Evolutionary conservation across 1,140 invertebrate genomes (phyloP).

Genomic region (Lepidotrigona ventralis): DNA sequence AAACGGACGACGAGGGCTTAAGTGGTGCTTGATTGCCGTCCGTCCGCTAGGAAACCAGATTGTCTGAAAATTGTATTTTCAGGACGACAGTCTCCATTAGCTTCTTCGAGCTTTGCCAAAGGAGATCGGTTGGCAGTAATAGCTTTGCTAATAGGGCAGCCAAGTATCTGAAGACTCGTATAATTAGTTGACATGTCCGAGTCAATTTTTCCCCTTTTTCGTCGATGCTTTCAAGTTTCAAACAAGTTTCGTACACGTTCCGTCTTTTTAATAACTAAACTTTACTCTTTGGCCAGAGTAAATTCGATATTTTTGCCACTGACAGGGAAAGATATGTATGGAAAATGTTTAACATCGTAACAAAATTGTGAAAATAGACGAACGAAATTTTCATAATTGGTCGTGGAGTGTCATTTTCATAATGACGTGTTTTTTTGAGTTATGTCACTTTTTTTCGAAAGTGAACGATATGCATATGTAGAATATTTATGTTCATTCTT

Average conservation of each 20-base stretch:
- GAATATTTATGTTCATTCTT: no score
- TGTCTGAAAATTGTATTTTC: conserved; percentile 60
- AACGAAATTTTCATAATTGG: no score
- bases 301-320: no score
- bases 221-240: background rate
- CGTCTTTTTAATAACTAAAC: background rate
- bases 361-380: no score
- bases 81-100: conserved; percentile 33
- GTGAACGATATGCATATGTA: background rate
- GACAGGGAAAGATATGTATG: no score
- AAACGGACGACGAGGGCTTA: conserved; percentile 50
- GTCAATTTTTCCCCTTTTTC: background rate
- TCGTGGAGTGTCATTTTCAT: no score
- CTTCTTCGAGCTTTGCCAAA: conserved; percentile 42
- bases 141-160: conserved; percentile 42
- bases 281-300: no score
- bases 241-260: conserved; percentile 8
- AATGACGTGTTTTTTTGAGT: no score
- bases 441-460: no score
- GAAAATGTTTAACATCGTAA: no score
- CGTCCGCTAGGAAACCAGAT: conserved; percentile 56
- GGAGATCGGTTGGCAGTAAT: conserved; percentile 52
- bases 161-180: conserved; percentile 5
- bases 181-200: conserved; percentile 40
- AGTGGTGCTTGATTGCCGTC: conserved; percentile 59